These are phyloP conservation scores for Drosophila tsacasi DNA, from an alignment of 1,140 invertebrate genomes.

Conservation along the genomic window DNA sequence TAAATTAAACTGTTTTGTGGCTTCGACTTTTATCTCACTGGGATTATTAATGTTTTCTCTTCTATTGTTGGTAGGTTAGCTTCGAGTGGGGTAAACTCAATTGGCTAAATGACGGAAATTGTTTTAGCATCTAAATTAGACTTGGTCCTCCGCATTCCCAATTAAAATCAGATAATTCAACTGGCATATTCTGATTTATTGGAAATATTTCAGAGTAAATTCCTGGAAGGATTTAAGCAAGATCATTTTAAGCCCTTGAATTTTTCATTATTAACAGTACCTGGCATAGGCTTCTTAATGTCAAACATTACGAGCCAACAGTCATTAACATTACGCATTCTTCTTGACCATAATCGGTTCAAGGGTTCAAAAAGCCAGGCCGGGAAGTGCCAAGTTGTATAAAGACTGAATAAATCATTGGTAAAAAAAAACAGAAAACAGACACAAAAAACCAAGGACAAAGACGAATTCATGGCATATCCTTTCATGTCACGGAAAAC, in stretches of 20 bases:
- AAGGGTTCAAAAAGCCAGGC: constrained; percentile 44
- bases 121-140: constrained; percentile 20
- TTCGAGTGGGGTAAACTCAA: constrained; percentile 1
- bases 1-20: constrained; percentile 39
- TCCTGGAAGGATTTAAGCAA: too few species aligned
- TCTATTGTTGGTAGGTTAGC: neutral
- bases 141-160: neutral
- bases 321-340: constrained; percentile 22
- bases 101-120: constrained; percentile 28
- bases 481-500: constrained; percentile 42
- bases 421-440: constrained; percentile 21
- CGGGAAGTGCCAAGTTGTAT: constrained; percentile 15
- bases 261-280: neutral
- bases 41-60: constrained; percentile 41
- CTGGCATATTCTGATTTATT: neutral
- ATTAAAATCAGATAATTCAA: neutral
- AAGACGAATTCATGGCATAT: constrained; percentile 45
- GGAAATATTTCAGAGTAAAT: neutral
- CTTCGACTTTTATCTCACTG: constrained; percentile 25
- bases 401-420: constrained; percentile 49
- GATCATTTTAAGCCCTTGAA: neutral
- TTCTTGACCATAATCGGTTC: constrained; percentile 40
- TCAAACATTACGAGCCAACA: constrained; percentile 20
- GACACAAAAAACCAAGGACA: constrained; percentile 2
- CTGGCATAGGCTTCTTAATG: constrained; percentile 17